Conservation (phyloP, 1,140 invertebrate species). For the Pogonomyrmex barbatus region DNA sequence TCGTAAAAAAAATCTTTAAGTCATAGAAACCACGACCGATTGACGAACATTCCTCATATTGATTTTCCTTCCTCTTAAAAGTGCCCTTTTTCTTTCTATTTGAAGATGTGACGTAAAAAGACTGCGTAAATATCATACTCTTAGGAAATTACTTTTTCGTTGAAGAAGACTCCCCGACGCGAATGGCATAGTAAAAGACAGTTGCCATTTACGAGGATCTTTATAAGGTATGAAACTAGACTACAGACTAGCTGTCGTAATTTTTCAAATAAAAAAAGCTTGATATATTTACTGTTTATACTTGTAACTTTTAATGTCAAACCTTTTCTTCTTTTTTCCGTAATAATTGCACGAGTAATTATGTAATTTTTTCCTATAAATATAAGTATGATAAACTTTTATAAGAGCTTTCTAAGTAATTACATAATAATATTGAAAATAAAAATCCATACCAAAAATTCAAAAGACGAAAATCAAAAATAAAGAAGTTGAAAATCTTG, state of each 20-base stretch:
- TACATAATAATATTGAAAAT: not conserved
- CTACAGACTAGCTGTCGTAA: not conserved
- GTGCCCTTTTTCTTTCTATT: not conserved
- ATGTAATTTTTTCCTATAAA: not conserved
- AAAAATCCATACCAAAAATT: not conserved
- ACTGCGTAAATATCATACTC: not conserved
- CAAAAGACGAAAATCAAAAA: not conserved
- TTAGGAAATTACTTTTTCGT: constrained; percentile 40
- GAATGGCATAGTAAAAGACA: not conserved
- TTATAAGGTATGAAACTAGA: not conserved
- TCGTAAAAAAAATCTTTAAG: not conserved
- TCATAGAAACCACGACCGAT: not conserved
- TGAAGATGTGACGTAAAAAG: not conserved
- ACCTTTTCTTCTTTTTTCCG: not conserved
- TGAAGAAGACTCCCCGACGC: not conserved
- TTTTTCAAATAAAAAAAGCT: constrained; percentile 3
- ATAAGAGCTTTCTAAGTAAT: not conserved
- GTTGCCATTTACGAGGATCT: constrained; percentile 2
- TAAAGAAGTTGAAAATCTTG: not conserved
- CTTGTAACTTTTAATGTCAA: not conserved
- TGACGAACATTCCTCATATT: constrained; percentile 21
- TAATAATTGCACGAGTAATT: not conserved
- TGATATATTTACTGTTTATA: not conserved
- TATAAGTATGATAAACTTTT: not conserved
- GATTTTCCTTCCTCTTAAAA: constrained; percentile 21